Evolutionary conservation across 2,797 vertebrate species (phyloP).

Genomic region (Columba guinea): DNA sequence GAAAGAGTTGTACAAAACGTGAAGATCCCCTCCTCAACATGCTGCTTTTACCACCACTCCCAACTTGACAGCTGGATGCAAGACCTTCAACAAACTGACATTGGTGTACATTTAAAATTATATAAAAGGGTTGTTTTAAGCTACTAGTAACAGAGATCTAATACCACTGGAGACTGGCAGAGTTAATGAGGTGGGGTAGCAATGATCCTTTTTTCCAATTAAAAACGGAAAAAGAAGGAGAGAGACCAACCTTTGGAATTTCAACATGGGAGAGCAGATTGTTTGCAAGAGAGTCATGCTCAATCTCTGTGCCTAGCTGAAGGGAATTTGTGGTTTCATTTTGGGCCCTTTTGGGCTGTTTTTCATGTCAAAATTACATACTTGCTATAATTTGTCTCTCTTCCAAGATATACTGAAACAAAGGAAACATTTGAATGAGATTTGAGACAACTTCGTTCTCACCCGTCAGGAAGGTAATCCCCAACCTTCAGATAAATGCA

Average conservation of each 20-base stretch:
- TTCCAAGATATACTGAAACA: constrained; percentile 62
- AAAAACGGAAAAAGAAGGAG: background rate
- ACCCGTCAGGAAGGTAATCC: constrained; percentile 56
- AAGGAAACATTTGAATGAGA: constrained; percentile 60
- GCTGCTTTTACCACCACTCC: background rate
- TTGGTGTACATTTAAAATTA: background rate
- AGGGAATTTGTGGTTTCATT: constrained; percentile 45
- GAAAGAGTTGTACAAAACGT: background rate
- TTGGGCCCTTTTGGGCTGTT: background rate
- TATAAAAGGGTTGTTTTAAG: background rate
- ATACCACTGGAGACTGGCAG: background rate
- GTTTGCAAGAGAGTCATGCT: background rate
- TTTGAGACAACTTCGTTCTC: constrained; percentile 59
- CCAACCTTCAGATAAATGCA: constrained; percentile 48
- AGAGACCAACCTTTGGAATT: background rate
- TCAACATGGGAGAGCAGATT: background rate
- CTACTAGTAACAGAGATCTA: background rate
- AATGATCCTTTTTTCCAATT: background rate
- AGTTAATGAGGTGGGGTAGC: background rate
- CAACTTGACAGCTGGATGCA: background rate
- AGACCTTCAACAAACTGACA: background rate
- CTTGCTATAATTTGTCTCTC: constrained; percentile 50
- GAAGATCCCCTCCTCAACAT: background rate
- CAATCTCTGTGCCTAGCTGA: background rate
- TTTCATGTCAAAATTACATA: constrained; percentile 57